Evolutionary conservation across 1,140 invertebrate species (phyloP).

Genomic region (Epicauta chinensis): DNA sequence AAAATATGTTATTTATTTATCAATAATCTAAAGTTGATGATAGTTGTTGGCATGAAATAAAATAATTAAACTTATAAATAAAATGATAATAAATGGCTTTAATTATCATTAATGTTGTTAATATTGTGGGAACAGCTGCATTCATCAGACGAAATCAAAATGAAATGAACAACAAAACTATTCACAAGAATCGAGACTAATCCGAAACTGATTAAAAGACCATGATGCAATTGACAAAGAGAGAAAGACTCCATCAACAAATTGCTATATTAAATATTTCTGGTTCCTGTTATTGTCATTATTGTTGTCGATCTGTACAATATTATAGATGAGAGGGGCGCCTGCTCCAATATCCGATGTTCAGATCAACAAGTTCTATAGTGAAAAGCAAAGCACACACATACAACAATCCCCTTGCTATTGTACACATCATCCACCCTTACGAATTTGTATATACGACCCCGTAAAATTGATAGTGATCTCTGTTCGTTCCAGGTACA

Average conservation of each 20-base stretch:
- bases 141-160: no score
- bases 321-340: conserved; percentile 2
- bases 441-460: conserved; percentile 35
- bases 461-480: conserved; percentile 4
- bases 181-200: conserved; percentile 10
- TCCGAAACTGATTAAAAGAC: conserved; percentile 31
- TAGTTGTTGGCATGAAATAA: no score
- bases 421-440: conserved; percentile 25
- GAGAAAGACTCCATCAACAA: conserved; percentile 31
- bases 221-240: neutral
- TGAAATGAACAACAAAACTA: conserved; percentile 6
- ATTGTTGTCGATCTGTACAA: neutral
- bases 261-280: conserved; percentile 37
- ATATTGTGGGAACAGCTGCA: no score
- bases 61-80: no score
- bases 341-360: conserved; percentile 29
- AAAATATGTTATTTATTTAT: no score
- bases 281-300: conserved; percentile 21
- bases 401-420: conserved; percentile 9
- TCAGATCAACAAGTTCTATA: conserved; percentile 41
- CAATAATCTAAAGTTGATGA: no score
- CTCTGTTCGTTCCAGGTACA: no score
- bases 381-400: conserved; percentile 31
- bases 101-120: no score
- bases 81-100: no score